Conservation (phyloP, 2,888 invertebrate species). For the Lampropteryx suffumata region DNA sequence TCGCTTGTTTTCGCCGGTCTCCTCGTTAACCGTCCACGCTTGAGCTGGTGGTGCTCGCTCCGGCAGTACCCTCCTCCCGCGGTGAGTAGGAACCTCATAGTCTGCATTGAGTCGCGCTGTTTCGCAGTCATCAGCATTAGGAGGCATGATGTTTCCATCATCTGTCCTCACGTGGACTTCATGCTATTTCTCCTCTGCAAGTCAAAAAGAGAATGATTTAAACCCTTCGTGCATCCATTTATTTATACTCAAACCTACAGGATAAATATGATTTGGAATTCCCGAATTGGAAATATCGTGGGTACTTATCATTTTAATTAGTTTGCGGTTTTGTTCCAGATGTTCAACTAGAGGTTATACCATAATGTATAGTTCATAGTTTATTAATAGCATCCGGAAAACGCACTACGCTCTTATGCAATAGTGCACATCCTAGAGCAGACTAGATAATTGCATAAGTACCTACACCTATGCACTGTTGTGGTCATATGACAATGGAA, state of each 20-base stretch:
- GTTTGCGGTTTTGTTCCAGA: conserved; percentile 31
- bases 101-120: conserved; percentile 49
- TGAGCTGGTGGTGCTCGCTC: conserved; percentile 46
- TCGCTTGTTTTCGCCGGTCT: conserved; percentile 45
- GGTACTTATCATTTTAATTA: conserved; percentile 26
- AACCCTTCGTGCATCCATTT: background rate
- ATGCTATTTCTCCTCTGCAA: conserved; percentile 29
- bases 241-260: conserved; percentile 25
- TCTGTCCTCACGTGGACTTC: conserved; percentile 23
- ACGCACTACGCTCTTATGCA: conserved; percentile 23
- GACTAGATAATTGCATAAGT: too few relatives aligned
- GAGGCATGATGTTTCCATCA: conserved; percentile 49
- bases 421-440: conserved; percentile 19
- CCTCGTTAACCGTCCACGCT: conserved; percentile 67
- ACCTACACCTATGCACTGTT: too few relatives aligned
- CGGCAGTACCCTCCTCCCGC: conserved; percentile 54
- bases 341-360: conserved; percentile 12
- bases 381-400: conserved; percentile 30
- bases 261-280: conserved; percentile 29
- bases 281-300: conserved; percentile 23
- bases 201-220: conserved; percentile 1
- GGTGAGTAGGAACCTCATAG: conserved; percentile 43
- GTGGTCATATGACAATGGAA: too few relatives aligned
- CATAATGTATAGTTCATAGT: background rate
- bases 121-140: conserved; percentile 59